A percentile compares a stretch with the other conserved stretches of the same genome.
phyloP scores from a whole-genome alignment of 2,888 invertebrate genomes.

The Odontocolon sp. region DNA sequence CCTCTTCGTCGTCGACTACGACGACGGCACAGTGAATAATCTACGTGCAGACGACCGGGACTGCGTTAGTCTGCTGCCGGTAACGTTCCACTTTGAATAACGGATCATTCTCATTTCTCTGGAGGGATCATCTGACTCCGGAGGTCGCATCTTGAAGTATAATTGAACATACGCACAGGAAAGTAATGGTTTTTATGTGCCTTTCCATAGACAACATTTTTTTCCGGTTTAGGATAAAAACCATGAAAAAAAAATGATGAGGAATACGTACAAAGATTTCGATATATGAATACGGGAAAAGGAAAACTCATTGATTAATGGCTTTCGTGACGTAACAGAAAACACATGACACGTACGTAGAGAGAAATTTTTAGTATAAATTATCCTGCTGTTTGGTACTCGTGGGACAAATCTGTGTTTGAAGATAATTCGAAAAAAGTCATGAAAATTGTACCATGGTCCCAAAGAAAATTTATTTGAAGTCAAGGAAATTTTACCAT shows the following conservation, averaged over 20 bases:
- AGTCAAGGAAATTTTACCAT: too few species aligned
- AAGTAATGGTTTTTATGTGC: conserved; percentile 5
- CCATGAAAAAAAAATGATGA: background rate
- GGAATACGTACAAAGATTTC: too few species aligned
- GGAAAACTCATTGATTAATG: too few species aligned
- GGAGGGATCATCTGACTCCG: conserved; percentile 24
- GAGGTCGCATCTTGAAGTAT: conserved; percentile 51
- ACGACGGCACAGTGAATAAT: conserved; percentile 48
- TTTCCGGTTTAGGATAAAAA: background rate
- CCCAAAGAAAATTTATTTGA: too few species aligned
- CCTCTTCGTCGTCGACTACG: conserved; percentile 40
- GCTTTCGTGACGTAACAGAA: too few species aligned
- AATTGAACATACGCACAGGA: conserved; percentile 49
- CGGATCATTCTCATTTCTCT: conserved; percentile 55
- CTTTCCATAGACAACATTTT: background rate
- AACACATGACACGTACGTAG: too few species aligned
- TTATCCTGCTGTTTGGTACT: too few species aligned
- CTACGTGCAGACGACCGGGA: conserved; percentile 18
- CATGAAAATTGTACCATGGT: too few species aligned
- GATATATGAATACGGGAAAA: too few species aligned
- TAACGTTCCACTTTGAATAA: conserved; percentile 57
- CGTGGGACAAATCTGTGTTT: too few species aligned
- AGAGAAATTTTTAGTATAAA: too few species aligned
- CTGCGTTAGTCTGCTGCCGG: conserved; percentile 2
- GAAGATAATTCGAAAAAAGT: too few species aligned